Evolutionary conservation across 2,888 invertebrate genomes (phyloP), one percentile per base, ranked within the genome.

Genomic region (Drosophila mayaguana): DNA sequence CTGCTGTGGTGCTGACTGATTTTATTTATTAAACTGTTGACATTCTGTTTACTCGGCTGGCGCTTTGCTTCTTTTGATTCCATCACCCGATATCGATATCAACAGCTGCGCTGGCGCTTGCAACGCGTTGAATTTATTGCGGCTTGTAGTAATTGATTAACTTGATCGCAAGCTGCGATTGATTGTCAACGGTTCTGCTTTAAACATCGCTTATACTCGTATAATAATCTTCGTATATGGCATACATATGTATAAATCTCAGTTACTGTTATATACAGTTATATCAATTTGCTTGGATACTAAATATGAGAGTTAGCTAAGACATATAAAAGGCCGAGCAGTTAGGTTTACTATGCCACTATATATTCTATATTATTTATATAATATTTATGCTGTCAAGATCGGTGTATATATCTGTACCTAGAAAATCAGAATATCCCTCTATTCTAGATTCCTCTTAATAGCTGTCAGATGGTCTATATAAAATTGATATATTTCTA

Each of bases 1-100:
- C 65, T 73, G 56, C 62, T 75, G 57, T 25, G 59, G 32, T 74
- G 89, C 72, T 77, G 80, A 84, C 78, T 80, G 81, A 88, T 89
- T 90, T 90, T 89, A 90, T 90, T 89, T 88, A 90, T 90, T 88
- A 81, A 88, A 85, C 90, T 85, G 90, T 81, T 90, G 88, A 90
- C 90, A 90, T 85, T 86, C 78, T 77, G 81, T 72, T 79, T 66
- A 80, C 75, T 48, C 48, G 42, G 57, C 70, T 65, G 79, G 66
- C 78, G 67, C 81, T 78, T 50, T 65, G 74, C 57, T 56, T 34
- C 48, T 40, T 46, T 56, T 50, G 73, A 71, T 78, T 69, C 51
- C 74, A 55, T 73, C 70, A 57, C 34, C 48, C 64, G 86, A 88
- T 88, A 85, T 77, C 72, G 76, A 66, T 72, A 78, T 70, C 68